Base-by-base conservation (phyloP, 2,888 invertebrate species). In the Pelosia muscerda region DNA sequence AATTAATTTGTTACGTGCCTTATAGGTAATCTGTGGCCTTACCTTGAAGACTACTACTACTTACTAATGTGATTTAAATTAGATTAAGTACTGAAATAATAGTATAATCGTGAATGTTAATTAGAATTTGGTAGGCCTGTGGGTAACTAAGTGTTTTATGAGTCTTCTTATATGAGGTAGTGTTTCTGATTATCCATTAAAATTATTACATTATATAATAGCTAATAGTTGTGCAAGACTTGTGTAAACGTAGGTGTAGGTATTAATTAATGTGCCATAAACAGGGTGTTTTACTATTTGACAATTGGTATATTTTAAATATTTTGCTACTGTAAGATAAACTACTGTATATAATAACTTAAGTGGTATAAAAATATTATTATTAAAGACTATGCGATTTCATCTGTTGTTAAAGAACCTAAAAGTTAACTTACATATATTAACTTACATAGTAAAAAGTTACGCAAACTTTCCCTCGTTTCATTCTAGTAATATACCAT, bases 171-270 rank as follows among this genome's bases (percentile, higher is more conserved):
- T 42, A 49, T 49, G 4, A 19, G 19, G 4, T 19, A 19, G 19
- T 42, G 6, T 42, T 42, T 38, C 19, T 19, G 19, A 6, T 19
- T 38, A 13, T 38, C 10, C 5, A 13, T 15, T 2, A 19, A 49
- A 38, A 15, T 42, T 42, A 38, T 11, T 42, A 8, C 49, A n/a
- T 38, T 49, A 49, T 49, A 49, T 49, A 49, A 42, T 42, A n/a
- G n/a, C n/a, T n/a, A 42, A 42, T 42, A 19, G 56, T 57, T 57
- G 57, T 57, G 28, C 26, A 57, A 57, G 28, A 57, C 26, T 31
- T 57, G 26, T 56, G 26, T 31, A 28, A 55, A 25, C 8, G n/a
- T n/a, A 55, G 19, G 49, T 9, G 49, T 19, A n/a, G 2, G 1
- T 19, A 42, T 1, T 0, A 13, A 8, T 13, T 42, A 13, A 19